phyloP scores from a whole-genome alignment of 2,797 vertebrate species.

The Pagetopsis macropterus region DNA sequence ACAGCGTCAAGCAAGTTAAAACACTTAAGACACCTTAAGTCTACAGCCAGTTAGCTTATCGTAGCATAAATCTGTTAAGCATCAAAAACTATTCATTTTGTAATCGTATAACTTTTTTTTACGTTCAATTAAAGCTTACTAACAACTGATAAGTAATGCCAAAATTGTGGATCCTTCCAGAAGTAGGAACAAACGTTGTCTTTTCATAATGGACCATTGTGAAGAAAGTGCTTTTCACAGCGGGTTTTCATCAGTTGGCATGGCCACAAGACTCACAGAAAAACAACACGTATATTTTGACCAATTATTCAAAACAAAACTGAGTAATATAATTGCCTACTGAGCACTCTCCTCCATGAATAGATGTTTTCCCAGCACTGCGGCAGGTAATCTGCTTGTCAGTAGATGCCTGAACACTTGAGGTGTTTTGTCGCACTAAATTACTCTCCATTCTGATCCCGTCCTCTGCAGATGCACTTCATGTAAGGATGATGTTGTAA shows the following conservation, averaged over 20 bases:
- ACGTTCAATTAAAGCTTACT: background rate
- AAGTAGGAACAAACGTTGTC: slow-evolving; percentile 28
- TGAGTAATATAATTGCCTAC: slow-evolving; percentile 42
- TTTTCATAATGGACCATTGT: slow-evolving; percentile 13
- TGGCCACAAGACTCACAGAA: slow-evolving; percentile 16
- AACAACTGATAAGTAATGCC: background rate
- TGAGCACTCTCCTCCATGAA: slow-evolving; percentile 17
- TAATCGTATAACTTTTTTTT: no score
- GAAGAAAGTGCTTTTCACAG: slow-evolving; percentile 17
- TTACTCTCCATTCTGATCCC: slow-evolving; percentile 58
- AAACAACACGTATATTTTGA: slow-evolving; percentile 50
- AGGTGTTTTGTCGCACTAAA: slow-evolving; percentile 74
- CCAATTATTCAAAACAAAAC: slow-evolving; percentile 64
- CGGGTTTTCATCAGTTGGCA: slow-evolving; percentile 12
- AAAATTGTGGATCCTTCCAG: slow-evolving; percentile 9
- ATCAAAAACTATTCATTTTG: background rate
- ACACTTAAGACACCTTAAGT: no score
- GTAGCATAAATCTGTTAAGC: background rate
- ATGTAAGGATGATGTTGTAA: slow-evolving; percentile 82
- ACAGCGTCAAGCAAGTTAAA: no score
- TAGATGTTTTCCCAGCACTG: slow-evolving; percentile 53
- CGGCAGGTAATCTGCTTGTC: slow-evolving; percentile 59
- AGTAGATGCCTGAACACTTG: slow-evolving; percentile 66
- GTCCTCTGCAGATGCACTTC: slow-evolving; percentile 86
- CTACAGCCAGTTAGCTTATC: background rate